phyloP scores from a whole-genome alignment of 2,797 vertebrate species.

The Decapterus maruadsi region DNA sequence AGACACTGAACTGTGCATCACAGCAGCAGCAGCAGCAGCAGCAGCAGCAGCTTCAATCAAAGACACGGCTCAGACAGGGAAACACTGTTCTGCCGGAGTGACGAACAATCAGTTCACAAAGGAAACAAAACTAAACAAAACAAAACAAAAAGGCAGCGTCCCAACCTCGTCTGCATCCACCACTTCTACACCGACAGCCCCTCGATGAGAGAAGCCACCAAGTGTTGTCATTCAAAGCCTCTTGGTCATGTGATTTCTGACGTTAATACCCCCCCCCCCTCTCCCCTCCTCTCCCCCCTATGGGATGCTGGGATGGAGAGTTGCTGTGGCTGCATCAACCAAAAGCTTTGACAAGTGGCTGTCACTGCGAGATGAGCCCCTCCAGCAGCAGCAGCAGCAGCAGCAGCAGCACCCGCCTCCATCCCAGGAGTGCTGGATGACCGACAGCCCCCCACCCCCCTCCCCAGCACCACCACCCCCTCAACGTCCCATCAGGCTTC shows the following conservation, averaged over 20 bases:
- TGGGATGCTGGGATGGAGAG: constrained; percentile 46
- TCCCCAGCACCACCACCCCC: too few relatives aligned
- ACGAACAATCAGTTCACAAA: not conserved
- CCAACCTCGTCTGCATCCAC: constrained; percentile 28
- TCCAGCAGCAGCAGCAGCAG: not conserved
- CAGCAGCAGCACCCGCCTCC: not conserved
- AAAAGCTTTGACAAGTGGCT: constrained; percentile 69
- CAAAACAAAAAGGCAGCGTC: not conserved
- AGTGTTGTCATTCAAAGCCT: constrained; percentile 21
- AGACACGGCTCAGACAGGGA: constrained; percentile 10
- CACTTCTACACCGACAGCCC: constrained; percentile 28
- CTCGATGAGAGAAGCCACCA: constrained; percentile 14
- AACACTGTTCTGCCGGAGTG: not conserved
- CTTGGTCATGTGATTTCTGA: constrained; percentile 42
- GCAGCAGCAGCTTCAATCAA: constrained; percentile 1
- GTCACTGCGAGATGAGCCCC: constrained; percentile 49
- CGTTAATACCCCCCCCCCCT: not conserved
- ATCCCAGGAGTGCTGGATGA: constrained; percentile 55
- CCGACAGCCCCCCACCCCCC: constrained; percentile 35
- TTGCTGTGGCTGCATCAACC: constrained; percentile 55
- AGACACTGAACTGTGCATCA: constrained; percentile 17
- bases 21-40: not conserved
- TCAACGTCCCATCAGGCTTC: not conserved
- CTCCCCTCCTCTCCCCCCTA: not conserved
- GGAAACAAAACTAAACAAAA: not conserved